A percentile compares a stretch with the other conserved stretches of the same genome.
Conservation (phyloP, 1,140 invertebrate species). For the Caenorhabditis latens region DNA sequence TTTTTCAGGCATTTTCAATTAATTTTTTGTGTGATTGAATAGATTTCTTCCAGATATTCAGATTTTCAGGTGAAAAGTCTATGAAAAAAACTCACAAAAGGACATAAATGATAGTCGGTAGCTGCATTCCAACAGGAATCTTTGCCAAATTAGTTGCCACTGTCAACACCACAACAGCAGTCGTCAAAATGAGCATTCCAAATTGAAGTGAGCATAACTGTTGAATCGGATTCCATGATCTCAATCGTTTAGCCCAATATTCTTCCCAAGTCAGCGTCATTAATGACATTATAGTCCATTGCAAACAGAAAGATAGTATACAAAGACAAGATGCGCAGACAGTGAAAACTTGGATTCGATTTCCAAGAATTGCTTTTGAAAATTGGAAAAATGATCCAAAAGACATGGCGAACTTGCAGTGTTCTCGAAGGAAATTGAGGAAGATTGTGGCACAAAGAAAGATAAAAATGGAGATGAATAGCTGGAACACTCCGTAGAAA, state of each 20-base stretch:
- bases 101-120: constrained; percentile 11
- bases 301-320: constrained; percentile 18
- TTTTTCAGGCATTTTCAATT: not conserved
- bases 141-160: constrained; percentile 34
- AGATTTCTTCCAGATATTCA: too few species aligned
- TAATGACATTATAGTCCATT: constrained; percentile 35
- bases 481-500: constrained; percentile 23
- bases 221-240: constrained; percentile 39
- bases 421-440: constrained; percentile 41
- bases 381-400: constrained; percentile 49
- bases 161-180: not conserved
- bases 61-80: not conserved
- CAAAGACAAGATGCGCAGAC: constrained; percentile 35
- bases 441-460: constrained; percentile 38
- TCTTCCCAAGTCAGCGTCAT: constrained; percentile 38
- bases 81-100: constrained; percentile 25
- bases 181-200: constrained; percentile 44
- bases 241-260: constrained; percentile 24
- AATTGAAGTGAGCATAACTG: constrained; percentile 41
- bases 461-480: constrained; percentile 36
- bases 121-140: constrained; percentile 20
- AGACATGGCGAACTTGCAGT: constrained; percentile 46
- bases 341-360: constrained; percentile 36
- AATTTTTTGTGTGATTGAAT: too few species aligned
- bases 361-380: constrained; percentile 46